Evolutionary conservation across 2,113 vertebrate species (phyloP), one percentile per base, ranked within the genome.

Genomic region (Ranitomeya variabilis): DNA sequence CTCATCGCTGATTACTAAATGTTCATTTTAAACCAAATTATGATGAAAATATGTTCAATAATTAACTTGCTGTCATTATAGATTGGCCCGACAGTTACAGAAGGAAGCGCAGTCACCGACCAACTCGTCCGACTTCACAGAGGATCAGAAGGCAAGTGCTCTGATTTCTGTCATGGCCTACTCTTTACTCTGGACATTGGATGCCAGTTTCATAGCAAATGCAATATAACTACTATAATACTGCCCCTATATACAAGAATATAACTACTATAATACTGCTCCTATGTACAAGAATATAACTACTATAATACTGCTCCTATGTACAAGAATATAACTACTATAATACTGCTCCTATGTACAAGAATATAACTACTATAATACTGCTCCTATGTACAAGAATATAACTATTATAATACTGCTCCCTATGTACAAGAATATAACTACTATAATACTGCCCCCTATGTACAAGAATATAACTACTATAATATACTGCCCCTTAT

Each of bases 61-160:
- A 23, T 5, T 19, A 26, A 16, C 26, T 37, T 71, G 18, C 15
- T 45, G 15, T 74, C 93, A 18, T 77, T 92, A 86, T 92, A 99
- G 98, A 95, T 94, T 99, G 89, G 98, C 98, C 66, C 95, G 98
- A 92, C 98, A 99, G 83, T 93, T 99, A 87, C 98, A 99, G 86
- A 99, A 99, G 93, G 98, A 98, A 91, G 97, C 96, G 0, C 98
- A 99, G 92, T 96, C 97, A 79, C 94, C 94, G 80, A 92, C 96
- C 89, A 98, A 97, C 91, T 96, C 96, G 66, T 95, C 96, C 0
- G 97, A 98, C 89, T 98, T 99, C 93, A 97, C 97, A 85, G 98
- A 99, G 91, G 98, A 99, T 89, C 98, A 99, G 91, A 99, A 99
- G 97, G 98, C 99, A 94, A 16, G 78, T 80, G 55, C 10, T 7